Percentiles rank a stretch among this genome's conserved stretches.
phyloP scores from a whole-genome alignment of 2,113 vertebrate species.

The Cryptotis parvus region DNA sequence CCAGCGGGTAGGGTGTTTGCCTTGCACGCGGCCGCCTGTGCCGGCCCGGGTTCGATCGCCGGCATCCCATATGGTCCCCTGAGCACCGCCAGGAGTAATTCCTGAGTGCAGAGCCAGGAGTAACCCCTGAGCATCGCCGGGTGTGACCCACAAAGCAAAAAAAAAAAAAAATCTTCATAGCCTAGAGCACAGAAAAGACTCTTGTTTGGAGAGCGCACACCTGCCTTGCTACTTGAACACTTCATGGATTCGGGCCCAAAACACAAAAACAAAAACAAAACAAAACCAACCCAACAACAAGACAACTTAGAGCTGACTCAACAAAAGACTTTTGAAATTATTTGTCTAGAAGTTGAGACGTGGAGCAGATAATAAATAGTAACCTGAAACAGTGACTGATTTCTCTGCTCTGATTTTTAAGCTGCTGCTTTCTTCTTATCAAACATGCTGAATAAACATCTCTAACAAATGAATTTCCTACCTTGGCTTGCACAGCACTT shows the following conservation, averaged over 20 bases:
- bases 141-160: too few species aligned
- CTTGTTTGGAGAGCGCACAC: background rate
- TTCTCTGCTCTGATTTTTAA: conserved; percentile 20
- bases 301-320: background rate
- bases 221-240: background rate
- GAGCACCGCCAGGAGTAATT: too few species aligned
- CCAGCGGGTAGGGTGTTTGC: too few species aligned
- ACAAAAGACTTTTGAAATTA: background rate
- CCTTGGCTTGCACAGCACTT: conserved; percentile 24
- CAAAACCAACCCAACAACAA: too few species aligned
- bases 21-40: too few species aligned
- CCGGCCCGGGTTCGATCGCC: too few species aligned
- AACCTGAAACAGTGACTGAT: background rate
- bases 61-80: too few species aligned
- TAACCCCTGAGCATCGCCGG: too few species aligned
- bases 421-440: background rate
- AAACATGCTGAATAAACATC: background rate
- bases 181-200: conserved; percentile 31
- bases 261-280: background rate
- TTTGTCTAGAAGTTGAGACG: background rate
- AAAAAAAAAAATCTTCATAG: background rate
- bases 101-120: too few species aligned
- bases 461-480: conserved; percentile 11
- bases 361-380: background rate
- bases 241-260: conserved; percentile 26